phyloP scores from a whole-genome alignment of 2,113 vertebrate genomes.

The Donacobius atricapilla region DNA sequence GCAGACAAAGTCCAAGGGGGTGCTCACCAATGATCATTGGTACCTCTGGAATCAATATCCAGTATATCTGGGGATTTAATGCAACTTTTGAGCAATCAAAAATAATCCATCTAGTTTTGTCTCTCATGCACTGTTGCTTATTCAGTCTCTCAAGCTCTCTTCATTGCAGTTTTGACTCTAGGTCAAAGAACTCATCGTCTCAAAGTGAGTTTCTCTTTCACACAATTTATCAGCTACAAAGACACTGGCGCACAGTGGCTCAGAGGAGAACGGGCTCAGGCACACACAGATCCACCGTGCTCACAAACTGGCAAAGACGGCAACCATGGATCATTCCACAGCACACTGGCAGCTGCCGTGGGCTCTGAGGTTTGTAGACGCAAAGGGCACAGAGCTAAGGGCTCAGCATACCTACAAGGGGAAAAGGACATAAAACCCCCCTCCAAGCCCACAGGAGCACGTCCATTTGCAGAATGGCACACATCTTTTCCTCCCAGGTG shows the following conservation, averaged over 20 bases:
- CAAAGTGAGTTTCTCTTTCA: neutral
- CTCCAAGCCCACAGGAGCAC: neutral
- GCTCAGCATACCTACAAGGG: rapidly evolving
- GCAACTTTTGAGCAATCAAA: neutral
- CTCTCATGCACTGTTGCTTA: neutral
- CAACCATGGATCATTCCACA: neutral
- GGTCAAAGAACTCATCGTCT: neutral
- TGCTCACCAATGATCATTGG: neutral
- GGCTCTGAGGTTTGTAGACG: neutral
- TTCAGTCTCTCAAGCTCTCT: neutral
- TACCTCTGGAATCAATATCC: neutral
- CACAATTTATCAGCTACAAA: neutral
- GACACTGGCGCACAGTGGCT: neutral
- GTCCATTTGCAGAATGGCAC: neutral
- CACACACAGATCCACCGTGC: rapidly evolving
- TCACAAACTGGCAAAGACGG: neutral
- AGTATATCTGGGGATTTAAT: neutral
- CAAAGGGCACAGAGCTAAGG: neutral
- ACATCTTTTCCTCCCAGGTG: neutral
- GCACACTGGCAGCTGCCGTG: rapidly evolving
- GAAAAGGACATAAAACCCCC: neutral
- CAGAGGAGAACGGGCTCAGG: rapidly evolving
- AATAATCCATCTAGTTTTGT: neutral
- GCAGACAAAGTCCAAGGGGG: neutral
- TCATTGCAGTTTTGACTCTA: neutral